Evolutionary conservation across 2,888 invertebrate genomes (phyloP).

Genomic region (Stictocephala bisonia): DNA sequence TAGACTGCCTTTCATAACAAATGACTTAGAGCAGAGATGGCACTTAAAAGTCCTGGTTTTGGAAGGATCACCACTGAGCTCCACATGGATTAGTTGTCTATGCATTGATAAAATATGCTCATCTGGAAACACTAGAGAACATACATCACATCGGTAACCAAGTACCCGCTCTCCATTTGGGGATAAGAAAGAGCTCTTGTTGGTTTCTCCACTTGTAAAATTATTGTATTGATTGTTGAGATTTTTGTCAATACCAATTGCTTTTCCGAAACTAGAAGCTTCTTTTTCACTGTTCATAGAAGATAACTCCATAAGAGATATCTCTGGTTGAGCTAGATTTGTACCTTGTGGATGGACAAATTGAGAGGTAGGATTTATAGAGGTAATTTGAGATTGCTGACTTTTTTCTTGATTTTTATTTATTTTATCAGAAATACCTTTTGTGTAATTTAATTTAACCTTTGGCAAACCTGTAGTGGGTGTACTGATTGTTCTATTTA

Average conservation of each 20-base stretch:
- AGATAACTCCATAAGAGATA: too few species aligned
- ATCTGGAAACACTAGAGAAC: conserved; percentile 79
- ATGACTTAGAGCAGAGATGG: conserved; percentile 81
- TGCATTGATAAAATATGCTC: conserved; percentile 78
- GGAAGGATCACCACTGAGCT: conserved; percentile 64
- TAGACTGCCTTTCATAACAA: conserved; percentile 84
- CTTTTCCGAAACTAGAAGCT: neutral
- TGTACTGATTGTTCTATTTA: too few species aligned
- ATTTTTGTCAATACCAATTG: neutral
- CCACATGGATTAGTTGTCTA: conserved; percentile 74
- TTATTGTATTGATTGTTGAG: neutral
- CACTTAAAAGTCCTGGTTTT: conserved; percentile 71
- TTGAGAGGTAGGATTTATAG: too few species aligned
- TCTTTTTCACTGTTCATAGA: too few species aligned
- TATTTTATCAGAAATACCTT: too few species aligned
- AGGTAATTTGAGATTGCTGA: too few species aligned
- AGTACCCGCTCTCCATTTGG: conserved; percentile 20
- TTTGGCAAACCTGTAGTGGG: too few species aligned
- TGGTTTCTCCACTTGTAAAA: neutral
- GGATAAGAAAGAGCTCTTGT: neutral
- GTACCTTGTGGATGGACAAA: too few species aligned
- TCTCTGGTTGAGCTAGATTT: too few species aligned
- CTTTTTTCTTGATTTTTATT: too few species aligned
- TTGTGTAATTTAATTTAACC: too few species aligned
- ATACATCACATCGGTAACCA: conserved; percentile 71